Percentiles rank a stretch among this genome's conserved stretches.
These are phyloP conservation scores for Neoitamus cyanurus DNA, from an alignment of 2,888 invertebrate genomes.

Conservation along the genomic window DNA sequence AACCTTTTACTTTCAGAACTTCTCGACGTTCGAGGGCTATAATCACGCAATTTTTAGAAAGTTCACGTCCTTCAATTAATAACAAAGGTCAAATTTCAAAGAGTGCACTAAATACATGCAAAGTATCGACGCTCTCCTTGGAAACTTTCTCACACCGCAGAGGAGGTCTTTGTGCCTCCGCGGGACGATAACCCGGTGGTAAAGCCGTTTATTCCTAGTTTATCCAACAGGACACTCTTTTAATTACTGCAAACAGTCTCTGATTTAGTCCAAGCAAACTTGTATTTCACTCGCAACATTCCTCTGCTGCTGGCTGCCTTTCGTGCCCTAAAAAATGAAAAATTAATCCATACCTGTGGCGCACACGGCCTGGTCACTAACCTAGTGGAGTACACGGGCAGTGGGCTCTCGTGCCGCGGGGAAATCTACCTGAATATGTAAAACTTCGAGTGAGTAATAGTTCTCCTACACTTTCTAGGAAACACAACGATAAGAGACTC, in stretches of 20 bases:
- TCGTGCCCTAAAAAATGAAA: constrained; percentile 6
- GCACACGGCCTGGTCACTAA: constrained; percentile 8
- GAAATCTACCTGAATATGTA: not conserved
- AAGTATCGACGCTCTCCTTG: not conserved
- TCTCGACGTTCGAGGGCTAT: not conserved
- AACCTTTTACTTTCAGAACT: not conserved
- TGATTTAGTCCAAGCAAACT: not conserved
- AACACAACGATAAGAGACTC: not conserved
- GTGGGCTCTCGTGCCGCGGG: not conserved
- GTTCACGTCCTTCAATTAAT: not conserved
- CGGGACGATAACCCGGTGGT: not conserved
- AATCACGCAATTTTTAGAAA: not conserved
- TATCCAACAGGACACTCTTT: not conserved
- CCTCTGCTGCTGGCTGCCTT: not conserved
- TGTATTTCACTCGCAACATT: not conserved
- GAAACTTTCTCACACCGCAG: not conserved
- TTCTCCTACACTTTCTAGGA: constrained; percentile 4
- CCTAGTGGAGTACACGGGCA: not conserved
- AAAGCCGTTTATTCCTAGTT: not conserved
- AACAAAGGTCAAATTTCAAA: not conserved
- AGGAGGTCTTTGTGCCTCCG: not conserved
- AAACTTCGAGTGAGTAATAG: not conserved
- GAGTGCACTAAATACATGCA: not conserved
- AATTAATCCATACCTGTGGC: not conserved
- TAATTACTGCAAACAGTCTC: not conserved